Base-by-base conservation (phyloP, 2,888 invertebrate genomes). In the Pseudoips prasinana region DNA sequence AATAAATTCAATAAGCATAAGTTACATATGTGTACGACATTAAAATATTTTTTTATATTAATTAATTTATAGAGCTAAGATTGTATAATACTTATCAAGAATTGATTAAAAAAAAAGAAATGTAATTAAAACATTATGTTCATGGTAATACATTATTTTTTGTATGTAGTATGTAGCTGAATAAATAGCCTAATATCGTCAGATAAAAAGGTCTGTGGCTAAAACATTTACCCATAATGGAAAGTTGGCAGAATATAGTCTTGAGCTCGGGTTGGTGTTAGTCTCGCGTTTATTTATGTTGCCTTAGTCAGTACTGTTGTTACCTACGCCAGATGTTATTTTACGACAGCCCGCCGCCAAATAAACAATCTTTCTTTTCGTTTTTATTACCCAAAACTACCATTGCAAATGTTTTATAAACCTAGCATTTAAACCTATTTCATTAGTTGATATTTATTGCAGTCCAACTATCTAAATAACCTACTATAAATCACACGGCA, bases 241-340 rank as follows among this genome's bases (percentile, higher is more conserved):
- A 52, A 58, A 56, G 51, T 58, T 54, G 39, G 30, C 18, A 39
- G 25, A 40, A 8, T 22, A 50, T 22, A 50, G 39, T 50, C 37
- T 39, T 53, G 59, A 65, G 63, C 62, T 63, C 57, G 59, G 59
- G 63, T 59, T 67, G 66, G 60, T 64, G 71, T 61, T 60, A 68
- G 70, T 59, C 73, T 72, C 69, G 68, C 74, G 81, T 83, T 86
- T 86, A 85, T 87, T 86, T 86, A 82, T 80, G 82, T 84, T 81
- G 75, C 78, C 78, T 81, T 75, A 77, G 79, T 77, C 81, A 79
- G 78, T 77, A 78, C 67, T 73, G 67, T 74, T 20, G n/a, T n/a
- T 81, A 76, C 83, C 81, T 81, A 73, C 78, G 73, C 84, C 85
- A 87, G 82, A 86, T 86, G 86, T 81, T 83, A 73, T 74, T 82